phyloP scores from a whole-genome alignment of 2,113 vertebrate genomes.

The Cariama cristata region DNA sequence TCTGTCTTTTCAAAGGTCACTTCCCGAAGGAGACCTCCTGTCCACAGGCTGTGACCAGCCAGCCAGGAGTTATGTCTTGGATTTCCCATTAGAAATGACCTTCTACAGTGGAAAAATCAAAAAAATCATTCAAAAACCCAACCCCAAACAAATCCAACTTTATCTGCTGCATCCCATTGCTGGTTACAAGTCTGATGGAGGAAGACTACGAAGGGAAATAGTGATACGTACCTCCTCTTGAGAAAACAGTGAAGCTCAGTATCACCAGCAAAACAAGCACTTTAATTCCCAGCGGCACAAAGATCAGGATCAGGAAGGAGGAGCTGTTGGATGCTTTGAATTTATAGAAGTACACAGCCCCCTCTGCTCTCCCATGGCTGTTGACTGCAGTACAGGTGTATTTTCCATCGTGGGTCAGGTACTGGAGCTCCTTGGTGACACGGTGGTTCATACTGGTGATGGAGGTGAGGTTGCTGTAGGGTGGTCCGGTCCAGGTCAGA shows the following conservation, averaged over 20 bases:
- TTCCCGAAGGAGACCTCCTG: not conserved
- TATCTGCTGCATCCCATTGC: fast-evolving
- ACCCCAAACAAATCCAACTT: fast-evolving
- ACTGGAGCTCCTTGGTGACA: slow-evolving; percentile 80
- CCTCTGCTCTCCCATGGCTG: slow-evolving; percentile 73
- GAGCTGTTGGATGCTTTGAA: slow-evolving; percentile 47
- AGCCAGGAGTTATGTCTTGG: not conserved
- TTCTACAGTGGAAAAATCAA: not conserved
- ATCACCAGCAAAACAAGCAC: slow-evolving; percentile 63
- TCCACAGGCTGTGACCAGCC: not conserved
- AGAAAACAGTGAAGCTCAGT: not conserved
- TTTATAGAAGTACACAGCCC: slow-evolving; percentile 77
- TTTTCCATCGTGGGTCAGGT: slow-evolving; percentile 81
- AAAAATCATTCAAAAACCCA: not conserved
- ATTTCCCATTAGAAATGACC: not conserved
- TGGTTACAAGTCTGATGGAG: not conserved
- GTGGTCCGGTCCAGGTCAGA: slow-evolving; percentile 81
- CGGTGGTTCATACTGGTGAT: slow-evolving; percentile 58
- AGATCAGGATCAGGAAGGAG: slow-evolving; percentile 26
- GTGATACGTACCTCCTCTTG: not conserved
- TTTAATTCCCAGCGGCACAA: slow-evolving; percentile 66
- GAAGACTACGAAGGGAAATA: fast-evolving
- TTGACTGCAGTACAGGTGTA: slow-evolving; percentile 87
- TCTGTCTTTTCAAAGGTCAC: not conserved
- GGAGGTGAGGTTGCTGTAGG: slow-evolving; percentile 13